Percentiles rank a stretch among this genome's conserved stretches.
Evolutionary conservation across 2,888 invertebrate species (phyloP).

Genomic region (Colletes collaris): DNA sequence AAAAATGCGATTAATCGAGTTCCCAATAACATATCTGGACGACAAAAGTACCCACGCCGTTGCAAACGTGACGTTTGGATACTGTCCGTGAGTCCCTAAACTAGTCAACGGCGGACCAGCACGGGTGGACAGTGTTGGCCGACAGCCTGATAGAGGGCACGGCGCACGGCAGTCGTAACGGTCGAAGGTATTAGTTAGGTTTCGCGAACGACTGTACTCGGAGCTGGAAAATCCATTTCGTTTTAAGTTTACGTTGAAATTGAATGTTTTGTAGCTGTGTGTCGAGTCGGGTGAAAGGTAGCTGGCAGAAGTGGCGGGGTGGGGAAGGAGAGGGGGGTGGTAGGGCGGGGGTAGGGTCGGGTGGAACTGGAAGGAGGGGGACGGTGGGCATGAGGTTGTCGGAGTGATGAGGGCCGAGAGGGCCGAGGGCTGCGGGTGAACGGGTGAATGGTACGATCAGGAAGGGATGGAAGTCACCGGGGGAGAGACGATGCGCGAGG

Average conservation of each 20-base stretch:
- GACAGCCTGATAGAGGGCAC: too few species aligned
- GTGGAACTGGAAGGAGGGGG: conserved; percentile 3
- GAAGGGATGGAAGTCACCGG: conserved; percentile 62
- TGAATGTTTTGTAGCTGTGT: conserved; percentile 85
- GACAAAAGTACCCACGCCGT: too few species aligned
- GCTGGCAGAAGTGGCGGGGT: conserved; percentile 64
- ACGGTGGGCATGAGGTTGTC: not conserved
- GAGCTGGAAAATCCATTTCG: conserved; percentile 86
- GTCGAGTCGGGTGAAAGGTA: conserved; percentile 71
- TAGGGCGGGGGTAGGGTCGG: not conserved
- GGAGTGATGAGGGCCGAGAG: conserved; percentile 3
- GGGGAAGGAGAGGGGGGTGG: not conserved
- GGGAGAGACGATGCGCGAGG: conserved; percentile 79
- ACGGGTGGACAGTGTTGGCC: too few species aligned
- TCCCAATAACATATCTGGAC: too few species aligned
- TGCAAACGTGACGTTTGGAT: too few species aligned
- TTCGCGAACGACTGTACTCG: conserved; percentile 73
- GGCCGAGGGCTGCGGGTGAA: conserved; percentile 25
- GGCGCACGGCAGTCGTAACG: not conserved
- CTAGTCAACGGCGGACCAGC: too few species aligned
- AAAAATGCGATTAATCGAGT: too few species aligned
- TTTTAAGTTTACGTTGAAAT: conserved; percentile 86
- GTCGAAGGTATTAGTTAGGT: not conserved
- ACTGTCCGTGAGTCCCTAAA: too few species aligned
- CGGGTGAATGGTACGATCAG: conserved; percentile 20